Conservation (phyloP, 2,797 vertebrate species). For the Oreonectes daqikongensis region DNA sequence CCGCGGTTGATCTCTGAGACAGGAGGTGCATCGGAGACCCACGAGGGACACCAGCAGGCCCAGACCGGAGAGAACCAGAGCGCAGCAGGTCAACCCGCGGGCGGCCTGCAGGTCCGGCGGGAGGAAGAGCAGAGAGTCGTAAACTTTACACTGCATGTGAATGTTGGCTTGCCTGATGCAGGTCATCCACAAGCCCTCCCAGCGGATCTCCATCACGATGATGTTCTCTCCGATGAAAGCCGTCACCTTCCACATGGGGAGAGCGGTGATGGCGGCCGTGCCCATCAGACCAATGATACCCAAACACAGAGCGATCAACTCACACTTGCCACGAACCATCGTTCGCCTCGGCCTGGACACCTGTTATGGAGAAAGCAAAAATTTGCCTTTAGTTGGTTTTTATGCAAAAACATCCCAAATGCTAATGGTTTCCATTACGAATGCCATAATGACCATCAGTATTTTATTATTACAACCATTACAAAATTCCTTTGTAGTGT, state of each 20-base stretch:
- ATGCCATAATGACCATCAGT: no score
- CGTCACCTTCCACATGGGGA: slow-evolving; percentile 84
- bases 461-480: no score
- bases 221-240: slow-evolving; percentile 78
- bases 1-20: slow-evolving; percentile 47
- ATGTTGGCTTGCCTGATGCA: slow-evolving; percentile 73
- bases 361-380: neutral
- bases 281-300: slow-evolving; percentile 73
- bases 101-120: slow-evolving; percentile 76
- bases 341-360: neutral
- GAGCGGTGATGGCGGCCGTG: slow-evolving; percentile 69
- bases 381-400: neutral
- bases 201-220: slow-evolving; percentile 79
- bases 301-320: slow-evolving; percentile 72
- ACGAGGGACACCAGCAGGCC: slow-evolving; percentile 70
- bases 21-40: slow-evolving; percentile 67
- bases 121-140: slow-evolving; percentile 75
- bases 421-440: no score
- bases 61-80: slow-evolving; percentile 62
- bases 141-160: slow-evolving; percentile 74
- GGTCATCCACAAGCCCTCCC: slow-evolving; percentile 87
- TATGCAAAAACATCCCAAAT: no score
- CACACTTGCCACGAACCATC: slow-evolving; percentile 60
- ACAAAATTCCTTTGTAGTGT: no score
- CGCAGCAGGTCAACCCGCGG: slow-evolving; percentile 86